Evolutionary conservation across 2,888 invertebrate species (phyloP), one percentile per base, ranked within the genome.

Genomic region (Hirudinaria manillensis): DNA sequence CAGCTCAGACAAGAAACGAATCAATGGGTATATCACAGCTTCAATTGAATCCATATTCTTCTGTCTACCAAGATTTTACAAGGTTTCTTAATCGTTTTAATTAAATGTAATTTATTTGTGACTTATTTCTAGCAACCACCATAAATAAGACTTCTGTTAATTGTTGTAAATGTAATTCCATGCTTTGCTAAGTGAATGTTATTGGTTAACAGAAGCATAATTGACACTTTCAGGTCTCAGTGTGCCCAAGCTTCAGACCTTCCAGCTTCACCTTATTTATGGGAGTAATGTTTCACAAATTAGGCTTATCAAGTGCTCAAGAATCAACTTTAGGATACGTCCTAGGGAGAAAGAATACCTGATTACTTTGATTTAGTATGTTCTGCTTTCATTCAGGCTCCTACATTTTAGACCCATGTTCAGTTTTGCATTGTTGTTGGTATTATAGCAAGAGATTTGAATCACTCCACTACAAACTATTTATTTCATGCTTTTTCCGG

Each of bases 21-120:
- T 92, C 93, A 84, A 93, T 93, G 84, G 91, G 95, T 81, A 95
- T 99, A 82, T 98, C 99, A 81, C 89, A 75, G 71, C 72, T 99
- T 82, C 98, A 98, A 89, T 98, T 99, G 89, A 99, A 99, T 89
- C 99, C 98, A 83, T 95, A 96, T 88, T 97, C 97, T 85, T 96
- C 97, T 86, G 96, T 98, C 87, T 99, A 97, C 90, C 97, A 97
- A 90, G 97, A 94, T 90, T 99, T 99, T 91, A 94, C 96, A 89
- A 98, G 95, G 97, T 27, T 36, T 32, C 27, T 70, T 51, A 13
- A 13, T 66, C 13, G 16, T 66, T 66, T 21, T 66, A n/a, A 7
- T 71, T 24, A 32, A 34, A 27, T 21, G 29, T 75, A 24, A 4
- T n/a, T 51, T 51, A n/a, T 70, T 72, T 51, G 21, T 45, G 13